These are phyloP conservation scores for Plebejus argus DNA, from an alignment of 2,888 invertebrate genomes.

Conservation along the genomic window DNA sequence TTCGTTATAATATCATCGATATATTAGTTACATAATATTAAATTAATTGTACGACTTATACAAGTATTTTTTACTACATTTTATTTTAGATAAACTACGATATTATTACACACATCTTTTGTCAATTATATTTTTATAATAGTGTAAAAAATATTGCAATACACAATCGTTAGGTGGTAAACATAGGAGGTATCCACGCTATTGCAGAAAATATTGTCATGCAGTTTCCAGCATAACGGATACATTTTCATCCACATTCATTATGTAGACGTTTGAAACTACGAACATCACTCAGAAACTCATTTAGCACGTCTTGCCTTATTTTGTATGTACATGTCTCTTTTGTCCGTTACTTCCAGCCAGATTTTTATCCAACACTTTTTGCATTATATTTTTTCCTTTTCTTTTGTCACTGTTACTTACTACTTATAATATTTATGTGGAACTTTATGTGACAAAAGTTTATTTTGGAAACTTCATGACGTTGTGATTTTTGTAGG, in stretches of 20 bases:
- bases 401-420: constrained; percentile 27
- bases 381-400: constrained; percentile 29
- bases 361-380: constrained; percentile 2
- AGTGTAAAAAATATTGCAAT: background rate
- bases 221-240: background rate
- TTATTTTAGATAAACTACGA: background rate
- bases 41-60: too few relatives aligned
- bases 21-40: too few relatives aligned
- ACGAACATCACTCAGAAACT: constrained; percentile 6
- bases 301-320: constrained; percentile 22
- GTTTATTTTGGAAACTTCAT: background rate
- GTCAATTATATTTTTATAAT: background rate
- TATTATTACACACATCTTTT: too few relatives aligned
- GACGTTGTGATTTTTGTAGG: constrained; percentile 55
- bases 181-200: background rate
- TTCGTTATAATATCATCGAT: too few relatives aligned
- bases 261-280: background rate
- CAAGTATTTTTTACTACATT: too few relatives aligned
- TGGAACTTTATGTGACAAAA: background rate
- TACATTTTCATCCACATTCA: background rate
- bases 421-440: background rate
- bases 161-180: background rate
- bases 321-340: background rate
- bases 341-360: background rate
- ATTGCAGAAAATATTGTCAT: background rate